Conservation (phyloP, 2,797 vertebrate species). For the Rallus crepitans region DNA sequence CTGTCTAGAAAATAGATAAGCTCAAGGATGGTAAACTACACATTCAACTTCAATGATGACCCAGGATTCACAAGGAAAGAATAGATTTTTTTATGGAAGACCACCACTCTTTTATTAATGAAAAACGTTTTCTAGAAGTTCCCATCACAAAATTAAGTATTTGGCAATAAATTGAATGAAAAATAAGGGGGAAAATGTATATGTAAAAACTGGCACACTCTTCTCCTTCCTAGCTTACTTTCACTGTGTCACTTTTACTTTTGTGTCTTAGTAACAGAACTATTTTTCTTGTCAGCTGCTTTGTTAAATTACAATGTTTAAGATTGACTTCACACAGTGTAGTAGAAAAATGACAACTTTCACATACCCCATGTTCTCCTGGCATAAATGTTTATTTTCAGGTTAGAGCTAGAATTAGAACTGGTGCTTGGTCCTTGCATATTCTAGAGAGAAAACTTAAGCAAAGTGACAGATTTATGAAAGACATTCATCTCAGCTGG, state of each 20-base stretch:
- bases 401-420: not conserved
- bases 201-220: not conserved
- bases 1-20: not conserved
- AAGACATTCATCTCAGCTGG: not conserved
- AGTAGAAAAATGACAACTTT: not conserved
- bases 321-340: not conserved
- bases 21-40: not conserved
- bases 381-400: not conserved
- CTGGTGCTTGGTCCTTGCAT: not conserved
- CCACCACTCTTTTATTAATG: not conserved
- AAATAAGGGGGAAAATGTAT: not conserved
- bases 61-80: not conserved
- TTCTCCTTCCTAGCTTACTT: not conserved
- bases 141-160: not conserved
- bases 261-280: not conserved
- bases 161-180: not conserved
- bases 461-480: not conserved
- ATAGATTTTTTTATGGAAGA: not conserved
- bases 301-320: not conserved
- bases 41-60: not conserved
- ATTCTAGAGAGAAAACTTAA: not conserved
- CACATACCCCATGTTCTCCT: not conserved
- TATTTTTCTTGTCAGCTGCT: not conserved
- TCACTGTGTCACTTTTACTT: rapidly evolving
- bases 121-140: not conserved